A percentile compares a stretch with the other conserved stretches of the same genome.
phyloP scores from a whole-genome alignment of 2,888 invertebrate genomes.

The Cryptophagus acutangulus region DNA sequence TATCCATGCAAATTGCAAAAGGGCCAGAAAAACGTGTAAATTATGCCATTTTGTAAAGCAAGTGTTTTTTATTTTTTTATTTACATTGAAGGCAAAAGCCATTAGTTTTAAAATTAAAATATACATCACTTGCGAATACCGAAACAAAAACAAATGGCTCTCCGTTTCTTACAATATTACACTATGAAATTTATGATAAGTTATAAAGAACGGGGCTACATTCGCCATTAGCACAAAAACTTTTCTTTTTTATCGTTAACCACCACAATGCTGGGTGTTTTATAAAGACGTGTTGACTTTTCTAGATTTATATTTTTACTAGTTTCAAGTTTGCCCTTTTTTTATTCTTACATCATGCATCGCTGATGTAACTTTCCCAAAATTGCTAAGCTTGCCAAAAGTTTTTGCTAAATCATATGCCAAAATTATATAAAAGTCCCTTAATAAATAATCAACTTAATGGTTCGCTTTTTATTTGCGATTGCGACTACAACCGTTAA shows the following conservation, averaged over 20 bases:
- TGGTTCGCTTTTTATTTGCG: no score
- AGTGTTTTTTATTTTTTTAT: slow-evolving; percentile 9
- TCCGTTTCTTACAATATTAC: slow-evolving; percentile 44
- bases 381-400: no score
- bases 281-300: slow-evolving; percentile 40
- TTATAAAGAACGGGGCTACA: slow-evolving; percentile 43
- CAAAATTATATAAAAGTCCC: no score
- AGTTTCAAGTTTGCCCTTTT: no score
- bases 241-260: slow-evolving; percentile 42
- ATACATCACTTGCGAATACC: slow-evolving; percentile 46
- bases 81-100: slow-evolving; percentile 30
- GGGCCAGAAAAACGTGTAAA: slow-evolving; percentile 5
- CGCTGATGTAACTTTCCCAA: no score
- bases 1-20: background rate
- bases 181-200: slow-evolving; percentile 46
- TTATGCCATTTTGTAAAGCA: slow-evolving; percentile 7
- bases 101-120: slow-evolving; percentile 49
- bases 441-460: no score
- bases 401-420: no score
- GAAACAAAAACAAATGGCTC: slow-evolving; percentile 45
- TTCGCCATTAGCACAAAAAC: slow-evolving; percentile 43
- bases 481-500: no score
- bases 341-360: no score
- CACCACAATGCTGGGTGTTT: slow-evolving; percentile 39
- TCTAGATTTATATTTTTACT: slow-evolving; percentile 24